Conservation (phyloP, 2,888 invertebrate genomes). For the Trachelus iudaicus region DNA sequence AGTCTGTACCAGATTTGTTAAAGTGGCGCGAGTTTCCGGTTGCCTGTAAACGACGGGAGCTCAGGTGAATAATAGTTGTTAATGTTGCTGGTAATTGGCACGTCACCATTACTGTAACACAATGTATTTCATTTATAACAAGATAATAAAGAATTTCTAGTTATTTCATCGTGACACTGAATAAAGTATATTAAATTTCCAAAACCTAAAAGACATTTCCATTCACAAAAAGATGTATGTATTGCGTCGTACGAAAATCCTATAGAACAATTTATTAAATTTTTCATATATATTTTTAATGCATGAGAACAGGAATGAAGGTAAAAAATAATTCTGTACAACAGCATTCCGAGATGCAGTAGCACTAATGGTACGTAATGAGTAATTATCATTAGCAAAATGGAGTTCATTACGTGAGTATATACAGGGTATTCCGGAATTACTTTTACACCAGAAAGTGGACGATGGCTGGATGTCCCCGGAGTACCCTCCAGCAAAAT, state of each 20-base stretch:
- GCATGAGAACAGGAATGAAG: neutral
- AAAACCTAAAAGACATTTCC: neutral
- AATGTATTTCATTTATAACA: slow-evolving; percentile 18
- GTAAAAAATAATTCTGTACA: neutral
- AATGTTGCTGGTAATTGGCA: slow-evolving; percentile 3
- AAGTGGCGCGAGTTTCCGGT: slow-evolving; percentile 7
- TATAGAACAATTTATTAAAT: neutral
- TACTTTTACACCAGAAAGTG: too few relatives aligned
- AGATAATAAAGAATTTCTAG: slow-evolving; percentile 23
- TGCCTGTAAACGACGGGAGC: slow-evolving; percentile 5
- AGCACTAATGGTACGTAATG: neutral
- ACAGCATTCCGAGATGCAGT: neutral
- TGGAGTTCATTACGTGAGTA: neutral
- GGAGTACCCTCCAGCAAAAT: too few relatives aligned
- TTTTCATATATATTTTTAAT: neutral
- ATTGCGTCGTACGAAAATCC: neutral
- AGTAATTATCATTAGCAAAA: neutral
- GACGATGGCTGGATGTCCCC: too few relatives aligned
- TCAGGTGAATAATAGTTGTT: slow-evolving; percentile 12
- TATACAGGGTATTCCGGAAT: too few relatives aligned
- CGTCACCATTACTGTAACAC: slow-evolving; percentile 10
- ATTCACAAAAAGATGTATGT: neutral
- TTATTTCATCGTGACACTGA: slow-evolving; percentile 6
- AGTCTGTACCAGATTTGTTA: neutral
- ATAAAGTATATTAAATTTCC: neutral